Conservation (phyloP, 2,888 invertebrate genomes). For the Drosophila sordidula region DNA sequence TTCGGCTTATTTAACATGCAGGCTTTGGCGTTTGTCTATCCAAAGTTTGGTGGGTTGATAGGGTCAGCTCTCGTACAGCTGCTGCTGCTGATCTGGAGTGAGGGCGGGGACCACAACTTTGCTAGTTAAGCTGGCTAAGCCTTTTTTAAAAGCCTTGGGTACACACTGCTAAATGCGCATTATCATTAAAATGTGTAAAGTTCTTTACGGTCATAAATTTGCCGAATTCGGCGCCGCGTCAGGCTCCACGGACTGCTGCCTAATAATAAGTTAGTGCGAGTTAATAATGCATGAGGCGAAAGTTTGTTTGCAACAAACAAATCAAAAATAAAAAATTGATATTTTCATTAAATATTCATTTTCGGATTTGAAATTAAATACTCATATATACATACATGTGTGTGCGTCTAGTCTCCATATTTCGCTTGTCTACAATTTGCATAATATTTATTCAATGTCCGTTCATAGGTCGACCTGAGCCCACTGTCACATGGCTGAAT, state of each 20-base stretch:
- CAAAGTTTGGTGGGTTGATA: conserved; percentile 43
- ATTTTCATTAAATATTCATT: conserved; percentile 61
- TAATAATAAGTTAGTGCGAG: conserved; percentile 55
- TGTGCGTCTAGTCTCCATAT: background rate
- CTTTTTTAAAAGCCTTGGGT: conserved; percentile 79
- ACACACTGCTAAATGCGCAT: conserved; percentile 80
- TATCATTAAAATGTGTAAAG: conserved; percentile 80
- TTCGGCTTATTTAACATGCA: conserved; percentile 74
- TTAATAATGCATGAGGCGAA: conserved; percentile 72
- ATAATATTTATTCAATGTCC: conserved; percentile 29
- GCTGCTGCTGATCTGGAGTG: conserved; percentile 2
- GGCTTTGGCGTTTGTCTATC: conserved; percentile 62
- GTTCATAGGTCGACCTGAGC: conserved; percentile 91
- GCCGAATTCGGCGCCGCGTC: conserved; percentile 46
- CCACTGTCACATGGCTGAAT: conserved; percentile 94
- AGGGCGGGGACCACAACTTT: conserved; percentile 58
- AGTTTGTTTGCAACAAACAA: conserved; percentile 49
- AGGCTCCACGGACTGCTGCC: conserved; percentile 38
- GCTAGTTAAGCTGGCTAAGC: conserved; percentile 78
- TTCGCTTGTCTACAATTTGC: conserved; percentile 22
- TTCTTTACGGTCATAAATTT: conserved; percentile 72
- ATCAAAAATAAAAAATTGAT: conserved; percentile 42
- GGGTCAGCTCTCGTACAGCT: conserved; percentile 39
- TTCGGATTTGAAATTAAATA: background rate
- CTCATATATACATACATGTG: background rate